Percentiles rank a stretch among this genome's conserved stretches.
These are phyloP conservation scores for Phthorimaea operculella DNA, from an alignment of 1,140 invertebrate species.

Conservation along the genomic window DNA sequence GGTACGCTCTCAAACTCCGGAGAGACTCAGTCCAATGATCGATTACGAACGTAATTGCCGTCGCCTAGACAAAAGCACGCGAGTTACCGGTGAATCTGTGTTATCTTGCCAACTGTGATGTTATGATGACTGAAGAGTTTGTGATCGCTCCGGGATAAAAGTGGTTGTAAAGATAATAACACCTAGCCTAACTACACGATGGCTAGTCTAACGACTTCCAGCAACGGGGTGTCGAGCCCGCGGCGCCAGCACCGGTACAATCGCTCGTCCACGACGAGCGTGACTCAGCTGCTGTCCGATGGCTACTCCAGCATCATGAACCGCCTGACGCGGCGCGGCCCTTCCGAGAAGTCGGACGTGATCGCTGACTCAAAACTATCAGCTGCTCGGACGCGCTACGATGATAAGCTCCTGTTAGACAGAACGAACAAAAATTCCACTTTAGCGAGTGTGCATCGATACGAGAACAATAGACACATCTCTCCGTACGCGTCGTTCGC, in stretches of 20 bases:
- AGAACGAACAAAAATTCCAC: slow-evolving; percentile 50
- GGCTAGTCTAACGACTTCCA: slow-evolving; percentile 40
- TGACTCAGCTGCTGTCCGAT: slow-evolving; percentile 84
- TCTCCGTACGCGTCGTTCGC: slow-evolving; percentile 47
- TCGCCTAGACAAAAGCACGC: slow-evolving; percentile 19
- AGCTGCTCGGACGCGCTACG: slow-evolving; percentile 44
- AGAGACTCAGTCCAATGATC: slow-evolving; percentile 42
- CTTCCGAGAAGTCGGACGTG: slow-evolving; percentile 69
- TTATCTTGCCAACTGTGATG: slow-evolving; percentile 22
- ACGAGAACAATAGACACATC: slow-evolving; percentile 55
- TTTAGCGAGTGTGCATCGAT: slow-evolving; percentile 50
- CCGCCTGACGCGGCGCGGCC: slow-evolving; percentile 79
- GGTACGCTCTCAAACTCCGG: slow-evolving; percentile 49
- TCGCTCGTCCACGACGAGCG: slow-evolving; percentile 81
- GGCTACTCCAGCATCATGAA: slow-evolving; percentile 86
- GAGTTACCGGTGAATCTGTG: slow-evolving; percentile 8
- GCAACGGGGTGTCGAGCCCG: slow-evolving; percentile 44
- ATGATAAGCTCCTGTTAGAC: slow-evolving; percentile 49
- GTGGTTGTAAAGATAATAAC: slow-evolving; percentile 31
- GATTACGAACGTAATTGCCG: slow-evolving; percentile 7
- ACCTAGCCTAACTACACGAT: slow-evolving; percentile 27
- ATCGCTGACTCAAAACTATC: slow-evolving; percentile 39
- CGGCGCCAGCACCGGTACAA: slow-evolving; percentile 75
- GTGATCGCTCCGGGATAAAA: slow-evolving; percentile 49
- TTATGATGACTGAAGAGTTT: slow-evolving; percentile 41